Evolutionary conservation across 2,797 vertebrate species (phyloP), one percentile per base, ranked within the genome.

Genomic region (Enteromius afrohamiltoni): DNA sequence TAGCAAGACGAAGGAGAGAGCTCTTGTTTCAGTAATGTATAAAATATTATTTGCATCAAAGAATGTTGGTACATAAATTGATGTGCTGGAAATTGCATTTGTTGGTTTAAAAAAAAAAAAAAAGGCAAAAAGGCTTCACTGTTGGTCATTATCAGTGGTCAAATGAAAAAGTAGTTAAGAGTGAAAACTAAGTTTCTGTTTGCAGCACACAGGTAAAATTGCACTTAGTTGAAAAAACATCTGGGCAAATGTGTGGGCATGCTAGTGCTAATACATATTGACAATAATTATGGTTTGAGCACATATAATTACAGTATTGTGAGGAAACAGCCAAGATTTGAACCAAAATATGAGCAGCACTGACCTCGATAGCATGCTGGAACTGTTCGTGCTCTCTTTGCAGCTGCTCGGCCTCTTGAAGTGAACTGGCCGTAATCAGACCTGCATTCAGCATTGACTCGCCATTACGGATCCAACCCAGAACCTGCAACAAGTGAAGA

Each of bases 371-470:
- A 85, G 98, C 98, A 0, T 99, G 98, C 87, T 99, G 98, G 90
- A 99, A 99, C 90, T 99, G 98, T 83, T 99, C 98, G 0, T 99
- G 98, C 58, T 99, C 98, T 83, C 97, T 93, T 93, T 99, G 98
- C 51, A 99, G 95, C 85, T 99, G 98, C 58, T 99, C 98, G 0
- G 98, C 98, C 88, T 99, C 98, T 90, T 98, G 98, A 75, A 99
- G 91, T 0, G 98, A 99, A 91, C 98, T 99, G 84, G 98, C 98
- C 1, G 98, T 99, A 91, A 99, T 99, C 6, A 99, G 93, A 13
- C 98, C 97, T 0, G 98, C 98, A 1, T 99, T 99, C 75, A 99
- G 90, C 98, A 99, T 99, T 0, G 98, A 99, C 91, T 99, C 98
- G 0, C 98, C 98, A 0, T 99, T 99, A 86, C 98, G 96, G 87